Conservation (phyloP, 2,888 invertebrate genomes). For the Protodeltote pygarga region DNA sequence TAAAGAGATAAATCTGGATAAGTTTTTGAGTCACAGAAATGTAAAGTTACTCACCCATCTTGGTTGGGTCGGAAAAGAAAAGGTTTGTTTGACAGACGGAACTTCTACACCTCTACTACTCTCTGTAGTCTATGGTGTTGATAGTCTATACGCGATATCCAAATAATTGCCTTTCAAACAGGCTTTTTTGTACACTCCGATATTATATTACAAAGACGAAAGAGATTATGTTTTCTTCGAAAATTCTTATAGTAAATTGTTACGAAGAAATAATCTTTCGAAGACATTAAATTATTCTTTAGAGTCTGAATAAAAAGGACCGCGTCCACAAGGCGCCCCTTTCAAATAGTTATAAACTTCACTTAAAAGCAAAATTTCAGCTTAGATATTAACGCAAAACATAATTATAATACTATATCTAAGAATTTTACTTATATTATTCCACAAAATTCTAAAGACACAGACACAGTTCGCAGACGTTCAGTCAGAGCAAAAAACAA, state of each 20-base stretch:
- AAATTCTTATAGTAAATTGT: slow-evolving; percentile 73
- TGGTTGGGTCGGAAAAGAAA: slow-evolving; percentile 89
- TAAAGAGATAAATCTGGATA: slow-evolving; percentile 60
- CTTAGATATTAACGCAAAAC: slow-evolving; percentile 58
- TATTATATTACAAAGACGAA: slow-evolving; percentile 58
- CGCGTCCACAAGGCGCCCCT: slow-evolving; percentile 61
- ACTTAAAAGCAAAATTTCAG: slow-evolving; percentile 57
- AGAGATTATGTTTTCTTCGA: slow-evolving; percentile 70
- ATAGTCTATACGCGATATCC: slow-evolving; percentile 51
- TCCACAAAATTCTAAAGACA: slow-evolving; percentile 35
- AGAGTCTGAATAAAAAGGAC: slow-evolving; percentile 55
- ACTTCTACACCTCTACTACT: slow-evolving; percentile 56
- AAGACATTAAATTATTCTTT: slow-evolving; percentile 70
- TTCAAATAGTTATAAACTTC: slow-evolving; percentile 50
- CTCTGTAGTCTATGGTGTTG: slow-evolving; percentile 69
- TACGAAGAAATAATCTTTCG: slow-evolving; percentile 64
- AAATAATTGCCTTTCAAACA: slow-evolving; percentile 57
- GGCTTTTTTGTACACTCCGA: slow-evolving; percentile 65
- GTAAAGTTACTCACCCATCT: slow-evolving; percentile 88
- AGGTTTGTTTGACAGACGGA: slow-evolving; percentile 71
- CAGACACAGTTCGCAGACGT: slow-evolving; percentile 38
- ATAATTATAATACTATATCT: slow-evolving; percentile 55
- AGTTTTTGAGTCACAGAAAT: slow-evolving; percentile 40
- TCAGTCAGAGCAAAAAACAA: slow-evolving; percentile 48
- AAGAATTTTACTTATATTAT: slow-evolving; percentile 56